Evolutionary conservation across 92 coral and sea anemone species (phyloP), one percentile per base, ranked within the genome.

Genomic region (Palythoa grandiflora): DNA sequence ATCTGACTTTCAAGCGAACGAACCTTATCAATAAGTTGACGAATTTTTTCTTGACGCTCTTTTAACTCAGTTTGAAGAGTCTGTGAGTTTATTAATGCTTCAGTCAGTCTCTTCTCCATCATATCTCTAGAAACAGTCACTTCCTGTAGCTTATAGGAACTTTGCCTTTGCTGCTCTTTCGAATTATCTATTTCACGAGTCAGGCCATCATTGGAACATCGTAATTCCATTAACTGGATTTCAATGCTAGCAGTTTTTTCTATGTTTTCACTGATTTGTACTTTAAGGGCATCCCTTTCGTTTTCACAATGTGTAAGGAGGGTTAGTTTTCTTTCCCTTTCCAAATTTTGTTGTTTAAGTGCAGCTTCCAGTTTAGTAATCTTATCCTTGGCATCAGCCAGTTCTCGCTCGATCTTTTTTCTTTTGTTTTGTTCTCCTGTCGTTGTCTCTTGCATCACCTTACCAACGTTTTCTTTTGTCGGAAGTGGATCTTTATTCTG

Each of bases 211-310:
- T 92, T 93, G 10, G 94, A 78, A 68, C 98, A 95, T 76, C 92
- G 77, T 72, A 93, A 83, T 77, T 95, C 98, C 94, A 95, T 87
- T 21, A 95, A 91, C 55, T 92, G 96, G 59, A 95, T 93, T 73
- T 95, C 96, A 28, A 95, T 80, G 88, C 90, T 93, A 38, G 98
- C 93, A 68, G 93, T 84, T 83, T 83, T 71, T 79, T 93, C 96
- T 21, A 95, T 93, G 80, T 91, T 95, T 21, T 95, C 98, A 81
- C 93, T 89, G 14, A 95, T 79, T n/a, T 95, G 94, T 4, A 77
- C 57, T 68, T 70, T 89, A 71, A 95, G 77, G 88, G 92, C 39
- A 73, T 84, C 89, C 68, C 93, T 83, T 36, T 95, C 98, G 17
- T 92, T 90, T 77, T 95, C 94, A 74, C 93, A 91, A 38, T 95